Evolutionary conservation across 1,140 invertebrate genomes (phyloP).

Genomic region (Helicoverpa zea): DNA sequence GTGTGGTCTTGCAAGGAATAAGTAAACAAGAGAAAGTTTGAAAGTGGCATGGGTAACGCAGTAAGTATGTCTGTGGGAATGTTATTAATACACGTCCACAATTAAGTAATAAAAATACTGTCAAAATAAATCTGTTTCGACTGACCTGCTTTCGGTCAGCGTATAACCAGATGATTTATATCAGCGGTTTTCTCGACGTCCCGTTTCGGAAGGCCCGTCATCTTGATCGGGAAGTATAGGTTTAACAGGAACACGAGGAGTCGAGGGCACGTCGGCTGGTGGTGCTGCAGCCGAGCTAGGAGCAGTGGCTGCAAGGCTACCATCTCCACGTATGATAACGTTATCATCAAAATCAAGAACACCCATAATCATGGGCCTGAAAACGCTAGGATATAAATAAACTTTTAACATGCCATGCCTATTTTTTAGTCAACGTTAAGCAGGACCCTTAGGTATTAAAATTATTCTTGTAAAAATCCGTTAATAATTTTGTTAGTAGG

Average conservation of each 20-base stretch:
- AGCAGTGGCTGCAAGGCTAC: conserved; percentile 49
- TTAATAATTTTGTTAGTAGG: background rate
- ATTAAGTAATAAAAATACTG: no score
- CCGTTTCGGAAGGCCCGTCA: background rate
- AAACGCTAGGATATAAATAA: no score
- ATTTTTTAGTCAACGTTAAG: background rate
- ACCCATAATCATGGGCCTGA: conserved; percentile 49
- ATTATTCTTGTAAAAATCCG: no score
- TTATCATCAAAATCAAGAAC: conserved; percentile 48
- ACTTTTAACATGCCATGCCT: no score
- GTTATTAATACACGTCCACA: no score
- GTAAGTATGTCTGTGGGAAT: no score
- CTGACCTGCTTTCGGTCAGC: background rate
- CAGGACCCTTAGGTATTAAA: background rate
- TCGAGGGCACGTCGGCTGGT: background rate
- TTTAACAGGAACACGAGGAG: background rate
- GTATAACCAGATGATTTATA: background rate
- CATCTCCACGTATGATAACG: conserved; percentile 50
- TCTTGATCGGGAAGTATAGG: background rate
- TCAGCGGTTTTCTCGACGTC: background rate
- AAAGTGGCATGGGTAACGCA: no score
- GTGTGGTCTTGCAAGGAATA: no score
- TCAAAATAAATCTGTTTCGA: no score
- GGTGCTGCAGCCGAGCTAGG: conserved; percentile 9
- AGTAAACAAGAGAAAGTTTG: no score